Conservation (phyloP, 2,888 invertebrate species). For the Chorisops tibialis region DNA sequence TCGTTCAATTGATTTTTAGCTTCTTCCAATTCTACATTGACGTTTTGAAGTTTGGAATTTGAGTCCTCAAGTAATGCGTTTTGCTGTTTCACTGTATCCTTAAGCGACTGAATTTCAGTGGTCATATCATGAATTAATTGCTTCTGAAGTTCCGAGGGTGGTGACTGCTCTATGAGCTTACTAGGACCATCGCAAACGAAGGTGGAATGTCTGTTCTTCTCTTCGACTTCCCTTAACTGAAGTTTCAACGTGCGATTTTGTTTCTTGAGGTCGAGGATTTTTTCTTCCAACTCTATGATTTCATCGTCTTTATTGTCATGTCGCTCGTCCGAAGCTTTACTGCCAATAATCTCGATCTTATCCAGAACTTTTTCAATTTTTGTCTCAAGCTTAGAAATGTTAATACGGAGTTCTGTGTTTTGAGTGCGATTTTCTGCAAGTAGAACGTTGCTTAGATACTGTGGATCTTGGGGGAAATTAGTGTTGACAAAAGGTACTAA, state of each 20-base stretch:
- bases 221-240: constrained; percentile 25
- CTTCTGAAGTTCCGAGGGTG: background rate
- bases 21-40: background rate
- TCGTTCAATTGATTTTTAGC: background rate
- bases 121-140: background rate
- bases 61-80: background rate
- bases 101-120: background rate
- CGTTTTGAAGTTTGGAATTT: background rate
- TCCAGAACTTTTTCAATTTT: constrained; percentile 62
- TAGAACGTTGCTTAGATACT: constrained; percentile 56
- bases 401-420: constrained; percentile 64
- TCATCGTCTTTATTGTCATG: constrained; percentile 38
- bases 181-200: background rate
- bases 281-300: constrained; percentile 47
- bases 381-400: constrained; percentile 60
- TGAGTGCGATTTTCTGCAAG: constrained; percentile 62
- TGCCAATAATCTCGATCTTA: constrained; percentile 49
- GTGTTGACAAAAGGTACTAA: background rate
- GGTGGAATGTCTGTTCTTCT: background rate
- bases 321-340: constrained; percentile 28
- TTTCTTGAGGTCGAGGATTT: constrained; percentile 46
- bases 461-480: constrained; percentile 39
- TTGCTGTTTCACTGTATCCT: background rate
- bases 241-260: constrained; percentile 46
- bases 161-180: background rate